phyloP scores from a whole-genome alignment of 2,888 invertebrate genomes.

The Phortica magna region DNA sequence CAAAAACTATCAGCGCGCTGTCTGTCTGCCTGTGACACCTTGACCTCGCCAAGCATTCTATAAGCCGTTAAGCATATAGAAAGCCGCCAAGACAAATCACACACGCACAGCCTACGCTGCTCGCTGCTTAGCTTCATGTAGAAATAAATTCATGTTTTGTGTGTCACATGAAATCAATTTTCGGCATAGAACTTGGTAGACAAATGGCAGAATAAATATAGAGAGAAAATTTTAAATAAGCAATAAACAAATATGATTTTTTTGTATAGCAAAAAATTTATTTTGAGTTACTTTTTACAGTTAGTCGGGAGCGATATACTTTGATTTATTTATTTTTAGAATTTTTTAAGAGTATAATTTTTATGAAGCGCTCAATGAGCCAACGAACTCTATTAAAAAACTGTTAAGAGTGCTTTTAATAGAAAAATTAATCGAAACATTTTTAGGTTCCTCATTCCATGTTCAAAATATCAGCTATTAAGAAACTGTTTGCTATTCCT shows the following conservation, averaged over 20 bases:
- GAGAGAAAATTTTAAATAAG: not conserved
- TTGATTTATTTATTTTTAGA: no score
- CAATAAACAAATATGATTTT: not conserved
- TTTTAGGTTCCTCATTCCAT: no score
- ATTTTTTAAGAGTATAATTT: no score
- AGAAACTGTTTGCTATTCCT: no score
- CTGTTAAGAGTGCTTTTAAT: no score
- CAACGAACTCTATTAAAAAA: no score
- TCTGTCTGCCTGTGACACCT: not conserved
- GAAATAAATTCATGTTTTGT: slow-evolving; percentile 48
- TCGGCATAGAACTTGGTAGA: not conserved
- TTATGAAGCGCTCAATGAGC: no score
- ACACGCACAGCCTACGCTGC: not conserved
- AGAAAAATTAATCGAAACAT: no score
- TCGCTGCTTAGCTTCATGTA: not conserved
- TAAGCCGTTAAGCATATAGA: slow-evolving; percentile 2
- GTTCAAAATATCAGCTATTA: no score
- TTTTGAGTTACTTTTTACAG: not conserved
- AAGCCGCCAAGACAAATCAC: not conserved
- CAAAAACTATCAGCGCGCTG: not conserved
- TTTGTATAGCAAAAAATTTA: not conserved
- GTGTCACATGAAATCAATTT: slow-evolving; percentile 16
- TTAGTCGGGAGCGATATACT: not conserved
- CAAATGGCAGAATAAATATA: no score
- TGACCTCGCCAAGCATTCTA: slow-evolving; percentile 17